phyloP scores from a whole-genome alignment of 2,113 vertebrate genomes.

The Siniperca knerii region DNA sequence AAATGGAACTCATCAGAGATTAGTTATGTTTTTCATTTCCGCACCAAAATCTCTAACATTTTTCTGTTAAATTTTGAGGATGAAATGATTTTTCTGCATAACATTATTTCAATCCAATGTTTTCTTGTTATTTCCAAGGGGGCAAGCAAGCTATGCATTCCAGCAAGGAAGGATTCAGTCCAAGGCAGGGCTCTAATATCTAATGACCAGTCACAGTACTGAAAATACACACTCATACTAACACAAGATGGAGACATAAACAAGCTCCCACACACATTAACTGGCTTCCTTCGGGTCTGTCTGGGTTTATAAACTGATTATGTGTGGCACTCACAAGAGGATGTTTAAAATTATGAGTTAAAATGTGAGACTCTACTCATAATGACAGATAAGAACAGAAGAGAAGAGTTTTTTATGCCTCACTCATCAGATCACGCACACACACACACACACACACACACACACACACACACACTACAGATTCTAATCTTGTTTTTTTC shows the following conservation, averaged over 20 bases:
- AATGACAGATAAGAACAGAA: neutral
- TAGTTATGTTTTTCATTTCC: neutral
- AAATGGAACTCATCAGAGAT: neutral
- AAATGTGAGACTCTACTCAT: neutral
- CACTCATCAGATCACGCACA: neutral
- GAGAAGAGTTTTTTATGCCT: neutral
- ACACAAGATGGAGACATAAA: slow-evolving; percentile 60
- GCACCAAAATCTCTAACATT: neutral
- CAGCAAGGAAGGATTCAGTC: slow-evolving; percentile 13
- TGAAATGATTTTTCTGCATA: neutral
- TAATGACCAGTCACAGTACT: slow-evolving; percentile 2
- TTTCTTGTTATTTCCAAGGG: neutral
- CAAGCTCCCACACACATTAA: slow-evolving; percentile 31
- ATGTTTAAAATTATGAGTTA: slow-evolving; percentile 1
- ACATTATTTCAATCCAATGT: neutral
- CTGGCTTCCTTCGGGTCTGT: slow-evolving; percentile 4
- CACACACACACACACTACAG: neutral
- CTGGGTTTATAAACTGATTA: slow-evolving; percentile 26
- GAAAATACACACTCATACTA: slow-evolving; percentile 21
- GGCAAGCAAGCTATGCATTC: neutral
- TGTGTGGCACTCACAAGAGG: slow-evolving; percentile 3
- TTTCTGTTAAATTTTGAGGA: neutral
- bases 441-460: neutral
- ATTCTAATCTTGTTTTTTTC: neutral
- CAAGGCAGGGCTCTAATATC: neutral